Evolutionary conservation across 2,113 vertebrate species (phyloP).

Genomic region (Grammomys surdaster): DNA sequence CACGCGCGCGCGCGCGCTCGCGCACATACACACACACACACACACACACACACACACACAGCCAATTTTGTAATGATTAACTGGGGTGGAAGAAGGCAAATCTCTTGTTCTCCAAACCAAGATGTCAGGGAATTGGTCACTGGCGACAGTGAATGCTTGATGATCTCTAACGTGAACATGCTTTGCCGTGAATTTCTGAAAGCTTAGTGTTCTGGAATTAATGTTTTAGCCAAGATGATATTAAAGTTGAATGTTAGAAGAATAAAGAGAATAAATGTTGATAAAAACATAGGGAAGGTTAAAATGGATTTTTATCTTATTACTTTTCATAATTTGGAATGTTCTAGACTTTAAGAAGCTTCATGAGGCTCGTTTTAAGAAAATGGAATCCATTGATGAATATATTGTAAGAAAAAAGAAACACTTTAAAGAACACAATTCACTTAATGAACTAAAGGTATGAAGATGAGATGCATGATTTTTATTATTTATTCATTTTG

Average conservation of each 20-base stretch:
- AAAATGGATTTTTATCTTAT: slow-evolving; percentile 55
- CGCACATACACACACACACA: background rate
- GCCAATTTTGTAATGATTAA: slow-evolving; percentile 3
- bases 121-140: background rate
- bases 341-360: slow-evolving; percentile 95
- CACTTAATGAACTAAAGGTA: slow-evolving; percentile 91
- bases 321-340: slow-evolving; percentile 67
- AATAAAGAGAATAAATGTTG: slow-evolving; percentile 8
- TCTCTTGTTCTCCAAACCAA: slow-evolving; percentile 5
- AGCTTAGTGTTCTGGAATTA: slow-evolving; percentile 43
- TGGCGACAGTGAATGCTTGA: background rate
- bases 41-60: background rate
- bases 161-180: background rate
- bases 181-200: slow-evolving; percentile 35
- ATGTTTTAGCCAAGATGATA: slow-evolving; percentile 47
- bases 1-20: too few relatives aligned
- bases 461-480: slow-evolving; percentile 11
- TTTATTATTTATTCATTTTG: background rate
- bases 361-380: slow-evolving; percentile 95
- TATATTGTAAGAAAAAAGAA: slow-evolving; percentile 93
- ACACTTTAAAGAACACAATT: slow-evolving; percentile 85
- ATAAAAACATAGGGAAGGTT: slow-evolving; percentile 6
- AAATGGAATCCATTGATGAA: slow-evolving; percentile 96
- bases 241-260: slow-evolving; percentile 54
- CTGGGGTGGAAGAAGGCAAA: background rate